A percentile compares a stretch with the other conserved stretches of the same genome.
These are phyloP conservation scores for Stenotaenia linearis DNA, from an alignment of 2,888 invertebrate species.

Conservation along the genomic window DNA sequence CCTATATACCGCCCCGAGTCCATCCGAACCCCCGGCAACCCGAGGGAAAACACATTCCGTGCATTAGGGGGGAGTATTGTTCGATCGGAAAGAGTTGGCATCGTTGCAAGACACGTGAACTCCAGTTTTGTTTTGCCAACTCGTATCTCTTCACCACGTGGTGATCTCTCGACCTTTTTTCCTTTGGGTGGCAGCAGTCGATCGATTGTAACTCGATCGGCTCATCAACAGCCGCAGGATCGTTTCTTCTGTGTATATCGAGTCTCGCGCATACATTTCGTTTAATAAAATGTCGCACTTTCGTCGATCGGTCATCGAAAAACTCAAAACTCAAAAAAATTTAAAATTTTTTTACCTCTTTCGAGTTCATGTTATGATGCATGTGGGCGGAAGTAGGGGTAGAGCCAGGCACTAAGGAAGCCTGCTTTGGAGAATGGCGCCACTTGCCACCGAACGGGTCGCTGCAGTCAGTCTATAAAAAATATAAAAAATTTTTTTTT, in stretches of 20 bases:
- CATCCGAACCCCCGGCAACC: constrained; percentile 4
- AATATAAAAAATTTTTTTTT: no score
- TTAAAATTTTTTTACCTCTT: constrained; percentile 40
- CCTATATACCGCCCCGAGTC: not conserved
- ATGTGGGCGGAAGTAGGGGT: constrained; percentile 38
- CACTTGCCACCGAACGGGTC: constrained; percentile 38
- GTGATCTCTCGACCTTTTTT: constrained; percentile 5
- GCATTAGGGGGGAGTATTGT: constrained; percentile 11
- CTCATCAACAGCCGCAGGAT: not conserved
- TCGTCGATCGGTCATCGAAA: not conserved
- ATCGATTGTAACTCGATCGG: constrained; percentile 5
- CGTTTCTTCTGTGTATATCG: not conserved
- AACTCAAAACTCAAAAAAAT: no score
- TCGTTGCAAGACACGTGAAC: not conserved
- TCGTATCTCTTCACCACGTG: constrained; percentile 4
- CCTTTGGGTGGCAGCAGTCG: not conserved
- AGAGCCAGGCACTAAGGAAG: constrained; percentile 34
- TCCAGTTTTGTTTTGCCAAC: constrained; percentile 8
- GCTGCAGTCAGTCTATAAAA: constrained; percentile 36
- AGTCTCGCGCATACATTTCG: not conserved
- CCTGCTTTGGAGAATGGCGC: constrained; percentile 37
- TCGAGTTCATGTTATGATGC: constrained; percentile 41
- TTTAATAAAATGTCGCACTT: constrained; percentile 10
- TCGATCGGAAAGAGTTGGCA: no score
- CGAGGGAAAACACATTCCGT: constrained; percentile 17